Evolutionary conservation across 2,113 vertebrate genomes (phyloP), one percentile per base, ranked within the genome.

Genomic region (Hoplias malabaricus): DNA sequence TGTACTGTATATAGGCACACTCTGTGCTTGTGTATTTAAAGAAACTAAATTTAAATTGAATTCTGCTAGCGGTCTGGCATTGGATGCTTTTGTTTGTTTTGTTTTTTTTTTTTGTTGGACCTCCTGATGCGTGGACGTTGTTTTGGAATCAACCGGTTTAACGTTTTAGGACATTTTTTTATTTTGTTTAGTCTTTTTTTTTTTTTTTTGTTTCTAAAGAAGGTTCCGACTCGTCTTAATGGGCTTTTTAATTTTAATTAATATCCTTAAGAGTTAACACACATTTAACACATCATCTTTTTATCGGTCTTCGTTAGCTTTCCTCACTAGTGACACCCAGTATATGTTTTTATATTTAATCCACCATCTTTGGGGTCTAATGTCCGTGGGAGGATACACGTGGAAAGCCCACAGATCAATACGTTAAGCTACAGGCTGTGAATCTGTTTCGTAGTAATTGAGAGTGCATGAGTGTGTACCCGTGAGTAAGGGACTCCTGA

Each of bases 1-100:
- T 70, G 71, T 57, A 75, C 78, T 91, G 90, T 91, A 89, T 90
- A 83, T 88, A 90, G 86, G 78, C 84, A 85, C 85, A 83, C 40
- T 12, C 25, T 12, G 38, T 79, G 78, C 69, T 83, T 69, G 79
- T 88, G 87, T 89, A 89, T 89, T 92, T 86, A 85, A 82, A 36
- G 16, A 73, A 46, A n/a, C n/a, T n/a, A 57, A 71, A 56, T n/a
- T n/a, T n/a, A n/a, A 56, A 23, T 27, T 23, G 82, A 87, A 75
- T 87, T 88, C 85, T 83, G 86, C 83, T 84, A 81, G 82, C 85
- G 69, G 85, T 85, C 67, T 80, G 68, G 80, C 80, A 81, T 84
- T 88, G 75, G 79, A 84, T 82, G 72, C 77, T 82, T 70, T 40
- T 77, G 77, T 73, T 77, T 38, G 33, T 27, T 77, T 73, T 74